phyloP scores from a whole-genome alignment of 2,113 vertebrate genomes.

The Heptranchias perlo region DNA sequence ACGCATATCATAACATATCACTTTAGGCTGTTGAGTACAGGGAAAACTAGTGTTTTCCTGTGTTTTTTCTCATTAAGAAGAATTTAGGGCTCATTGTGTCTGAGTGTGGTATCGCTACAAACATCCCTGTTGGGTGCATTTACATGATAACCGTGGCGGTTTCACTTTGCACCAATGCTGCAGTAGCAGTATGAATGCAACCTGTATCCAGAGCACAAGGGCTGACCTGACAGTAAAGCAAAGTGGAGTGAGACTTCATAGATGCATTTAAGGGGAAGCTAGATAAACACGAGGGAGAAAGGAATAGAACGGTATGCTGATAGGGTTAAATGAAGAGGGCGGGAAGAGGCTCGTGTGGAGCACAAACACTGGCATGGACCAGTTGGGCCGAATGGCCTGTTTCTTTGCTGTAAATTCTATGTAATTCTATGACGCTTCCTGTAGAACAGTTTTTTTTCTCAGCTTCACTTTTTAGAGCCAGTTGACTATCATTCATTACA shows the following conservation, averaged over 20 bases:
- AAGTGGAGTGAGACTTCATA: neutral
- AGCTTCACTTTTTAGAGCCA: neutral
- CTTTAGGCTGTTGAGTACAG: neutral
- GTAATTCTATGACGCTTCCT: neutral
- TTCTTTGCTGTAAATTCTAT: neutral
- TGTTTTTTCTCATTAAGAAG: neutral
- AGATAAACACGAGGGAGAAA: neutral
- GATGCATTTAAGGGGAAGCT: neutral
- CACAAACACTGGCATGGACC: too few species aligned
- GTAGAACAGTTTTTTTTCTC: too few species aligned
- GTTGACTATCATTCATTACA: neutral
- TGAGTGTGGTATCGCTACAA: neutral
- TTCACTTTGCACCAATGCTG: neutral
- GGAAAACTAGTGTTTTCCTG: neutral
- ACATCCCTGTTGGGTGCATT: neutral
- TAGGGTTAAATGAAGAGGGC: too few species aligned
- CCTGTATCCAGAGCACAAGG: neutral
- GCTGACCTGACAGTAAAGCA: neutral
- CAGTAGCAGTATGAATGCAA: neutral
- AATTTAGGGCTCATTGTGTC: neutral
- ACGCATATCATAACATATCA: neutral
- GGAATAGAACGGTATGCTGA: neutral
- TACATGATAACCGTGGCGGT: neutral
- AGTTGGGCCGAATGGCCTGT: too few species aligned
- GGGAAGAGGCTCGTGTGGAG: neutral